phyloP scores from a whole-genome alignment of 2,113 vertebrate genomes.

The Xiphophorus couchianus region DNA sequence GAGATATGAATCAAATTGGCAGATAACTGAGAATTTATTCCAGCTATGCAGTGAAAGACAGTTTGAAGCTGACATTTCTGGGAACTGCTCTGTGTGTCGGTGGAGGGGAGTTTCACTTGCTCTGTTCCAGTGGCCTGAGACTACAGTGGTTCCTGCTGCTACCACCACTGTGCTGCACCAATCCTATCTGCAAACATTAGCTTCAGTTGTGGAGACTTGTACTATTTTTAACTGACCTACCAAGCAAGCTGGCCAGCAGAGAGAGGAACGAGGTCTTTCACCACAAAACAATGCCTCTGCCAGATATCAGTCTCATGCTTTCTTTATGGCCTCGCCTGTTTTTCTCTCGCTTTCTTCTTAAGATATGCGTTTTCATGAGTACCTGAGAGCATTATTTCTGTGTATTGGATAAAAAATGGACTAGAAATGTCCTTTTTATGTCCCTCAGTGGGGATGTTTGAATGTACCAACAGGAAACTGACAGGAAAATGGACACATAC shows the following conservation, averaged over 20 bases:
- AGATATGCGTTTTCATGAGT: not conserved
- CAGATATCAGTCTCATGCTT: not conserved
- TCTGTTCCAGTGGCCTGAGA: slow-evolving; percentile 31
- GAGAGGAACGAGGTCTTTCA: slow-evolving; percentile 46
- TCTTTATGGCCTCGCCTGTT: not conserved
- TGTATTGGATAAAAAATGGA: not conserved
- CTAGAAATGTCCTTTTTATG: no score
- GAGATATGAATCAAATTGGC: slow-evolving; percentile 47
- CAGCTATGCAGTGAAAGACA: slow-evolving; percentile 14
- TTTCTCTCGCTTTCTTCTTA: not conserved
- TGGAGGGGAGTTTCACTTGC: slow-evolving; percentile 9
- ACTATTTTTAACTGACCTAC: slow-evolving; percentile 82
- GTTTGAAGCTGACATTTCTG: slow-evolving; percentile 42
- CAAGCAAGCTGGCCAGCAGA: slow-evolving; percentile 58
- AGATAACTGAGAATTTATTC: slow-evolving; percentile 35
- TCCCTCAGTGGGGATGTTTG: no score
- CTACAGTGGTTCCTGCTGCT: slow-evolving; percentile 50
- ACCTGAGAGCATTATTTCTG: not conserved
- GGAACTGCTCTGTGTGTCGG: slow-evolving; percentile 14
- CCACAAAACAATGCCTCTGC: slow-evolving; percentile 24
- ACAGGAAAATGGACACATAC: no score
- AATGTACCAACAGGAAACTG: no score
- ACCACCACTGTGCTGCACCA: slow-evolving; percentile 44
- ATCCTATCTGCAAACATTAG: slow-evolving; percentile 76
- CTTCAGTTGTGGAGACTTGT: slow-evolving; percentile 63